Base-by-base conservation (phyloP, 2,888 invertebrate genomes). In the Leptinotarsa peninsularis region DNA sequence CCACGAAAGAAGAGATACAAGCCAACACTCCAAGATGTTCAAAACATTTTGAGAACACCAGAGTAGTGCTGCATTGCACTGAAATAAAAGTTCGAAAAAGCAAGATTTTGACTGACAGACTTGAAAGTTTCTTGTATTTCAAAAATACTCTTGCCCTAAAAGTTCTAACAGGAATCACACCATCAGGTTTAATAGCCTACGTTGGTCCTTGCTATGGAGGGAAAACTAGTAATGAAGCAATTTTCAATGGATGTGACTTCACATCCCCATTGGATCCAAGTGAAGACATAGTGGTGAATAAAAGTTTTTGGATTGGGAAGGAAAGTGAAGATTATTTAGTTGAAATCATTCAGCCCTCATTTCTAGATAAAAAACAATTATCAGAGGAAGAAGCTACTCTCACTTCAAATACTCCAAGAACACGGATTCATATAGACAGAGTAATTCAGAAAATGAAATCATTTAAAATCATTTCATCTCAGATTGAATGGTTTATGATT, bases 21-120 rank as follows among this genome's bases (percentile, higher is more conserved):
- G 43, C n/a, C 13, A 71, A 71, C 21, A 71, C 63, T 49, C 71
- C 43, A 43, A n/a, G 10, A n/a, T 71, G 17, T 63, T 60, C 63
- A 3, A 7, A 43, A n/a, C 60, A 49, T 15, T 71, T 49, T 15
- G 18, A 5, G 18, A 50, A 63, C 52, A 43, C 49, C 7, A 71
- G 73, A 66, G 33, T 76, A 7, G 66, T 76, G 4, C 15, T 76
- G 17, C 73, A 76, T 50, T 76, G 73, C 27, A 76, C 73, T n/a
- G 73, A 76, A 21, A 43, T 76, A 3, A 7, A 17, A 4, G 21
- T 72, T 15, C 63, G 69, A 58, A 58, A 52, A 63, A 43, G 60
- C 15, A 52, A 52, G 14, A n/a, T 17, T 15, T 27, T 21, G n/a
- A 18, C 10, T 14, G 23, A 52, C 4, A 67, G n/a, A 52, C 23